Percentiles rank a stretch among this genome's conserved stretches.
Evolutionary conservation across 2,888 invertebrate genomes (phyloP).

Genomic region (Bimastos eiseni): DNA sequence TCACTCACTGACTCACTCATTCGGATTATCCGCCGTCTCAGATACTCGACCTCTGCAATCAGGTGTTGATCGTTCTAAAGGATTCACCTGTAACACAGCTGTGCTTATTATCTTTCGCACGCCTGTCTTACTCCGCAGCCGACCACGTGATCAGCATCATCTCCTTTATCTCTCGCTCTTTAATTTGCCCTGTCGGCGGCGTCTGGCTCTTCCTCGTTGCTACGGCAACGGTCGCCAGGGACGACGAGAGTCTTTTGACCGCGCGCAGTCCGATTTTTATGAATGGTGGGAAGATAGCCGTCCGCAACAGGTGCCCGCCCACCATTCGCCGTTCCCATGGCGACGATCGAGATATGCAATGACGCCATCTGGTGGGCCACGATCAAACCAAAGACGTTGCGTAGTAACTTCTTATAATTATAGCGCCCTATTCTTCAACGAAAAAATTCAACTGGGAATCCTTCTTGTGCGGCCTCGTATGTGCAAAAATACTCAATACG

Average conservation of each 20-base stretch:
- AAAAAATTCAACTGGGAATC: not conserved
- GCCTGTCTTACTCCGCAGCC: not conserved
- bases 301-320: not conserved
- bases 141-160: not conserved
- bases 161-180: not conserved
- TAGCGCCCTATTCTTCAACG: not conserved
- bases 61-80: too few relatives aligned
- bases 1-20: too few relatives aligned
- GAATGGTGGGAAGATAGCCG: not conserved
- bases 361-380: not conserved
- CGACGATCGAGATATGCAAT: not conserved
- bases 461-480: not conserved
- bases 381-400: constrained; percentile 9
- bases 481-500: not conserved
- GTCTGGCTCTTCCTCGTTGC: not conserved
- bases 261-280: not conserved
- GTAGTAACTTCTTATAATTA: not conserved
- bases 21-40: too few relatives aligned
- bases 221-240: not conserved
- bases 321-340: constrained; percentile 20
- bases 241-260: not conserved
- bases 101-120: not conserved
- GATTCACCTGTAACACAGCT: not conserved
- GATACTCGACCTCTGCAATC: too few relatives aligned
- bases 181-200: not conserved